Percentiles rank a stretch among this genome's conserved stretches.
phyloP scores from a whole-genome alignment of 2,113 vertebrate genomes.

The Poeciliopsis retropinna region DNA sequence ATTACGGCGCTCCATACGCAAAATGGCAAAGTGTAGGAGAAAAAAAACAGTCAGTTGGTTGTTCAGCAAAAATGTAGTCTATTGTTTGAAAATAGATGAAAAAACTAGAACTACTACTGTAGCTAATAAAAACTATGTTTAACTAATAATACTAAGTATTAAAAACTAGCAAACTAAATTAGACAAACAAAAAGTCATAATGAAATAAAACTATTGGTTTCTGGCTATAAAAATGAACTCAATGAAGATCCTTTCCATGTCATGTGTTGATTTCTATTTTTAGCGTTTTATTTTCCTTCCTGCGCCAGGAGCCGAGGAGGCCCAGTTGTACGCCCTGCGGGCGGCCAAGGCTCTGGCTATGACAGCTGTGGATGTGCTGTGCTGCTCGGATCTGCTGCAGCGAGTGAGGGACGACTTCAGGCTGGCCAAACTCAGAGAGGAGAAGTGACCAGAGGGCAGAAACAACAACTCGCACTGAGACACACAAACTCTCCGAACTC shows the following conservation, averaged over 20 bases:
- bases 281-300: constrained; percentile 4
- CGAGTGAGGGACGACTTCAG: constrained; percentile 84
- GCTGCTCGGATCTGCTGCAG: constrained; percentile 83
- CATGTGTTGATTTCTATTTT: constrained; percentile 16
- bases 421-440: constrained; percentile 77
- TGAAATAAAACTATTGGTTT: not conserved
- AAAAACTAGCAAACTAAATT: too few species aligned
- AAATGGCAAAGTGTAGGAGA: too few species aligned
- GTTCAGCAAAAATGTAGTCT: too few species aligned
- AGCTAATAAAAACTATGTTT: too few species aligned
- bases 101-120: too few species aligned
- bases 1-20: too few species aligned
- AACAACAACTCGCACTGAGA: not conserved
- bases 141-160: too few species aligned
- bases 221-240: not conserved
- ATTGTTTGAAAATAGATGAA: too few species aligned
- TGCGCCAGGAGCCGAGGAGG: constrained; percentile 83
- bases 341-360: constrained; percentile 88
- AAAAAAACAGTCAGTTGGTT: too few species aligned
- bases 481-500: not conserved
- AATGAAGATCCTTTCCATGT: constrained; percentile 16
- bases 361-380: constrained; percentile 88
- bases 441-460: constrained; percentile 31
- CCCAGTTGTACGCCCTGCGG: constrained; percentile 87
- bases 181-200: too few species aligned